Conservation (phyloP, 2,797 vertebrate genomes). For the Nasua narica region DNA sequence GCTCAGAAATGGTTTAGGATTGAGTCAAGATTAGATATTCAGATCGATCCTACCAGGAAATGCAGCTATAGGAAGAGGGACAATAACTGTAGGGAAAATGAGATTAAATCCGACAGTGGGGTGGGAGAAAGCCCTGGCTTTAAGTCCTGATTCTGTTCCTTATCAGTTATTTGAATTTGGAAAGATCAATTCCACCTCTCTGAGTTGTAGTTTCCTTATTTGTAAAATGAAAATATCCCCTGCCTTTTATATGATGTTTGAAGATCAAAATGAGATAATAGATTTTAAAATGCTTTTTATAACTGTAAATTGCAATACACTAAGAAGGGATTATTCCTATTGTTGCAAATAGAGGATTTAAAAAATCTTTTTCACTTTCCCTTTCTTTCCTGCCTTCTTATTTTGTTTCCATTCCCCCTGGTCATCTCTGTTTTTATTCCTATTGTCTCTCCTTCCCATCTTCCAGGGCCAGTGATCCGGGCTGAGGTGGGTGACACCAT, state of each 20-base stretch:
- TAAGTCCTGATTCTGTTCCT: not conserved
- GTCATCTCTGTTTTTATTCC: not conserved
- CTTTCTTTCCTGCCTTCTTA: not conserved
- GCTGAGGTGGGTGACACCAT: constrained; percentile 88
- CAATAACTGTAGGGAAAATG: constrained; percentile 10
- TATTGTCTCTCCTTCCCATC: not conserved
- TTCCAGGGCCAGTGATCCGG: constrained; percentile 86
- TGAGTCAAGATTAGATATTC: not conserved
- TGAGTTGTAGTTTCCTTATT: not conserved
- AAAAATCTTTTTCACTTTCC: not conserved
- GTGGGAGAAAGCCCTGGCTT: not conserved
- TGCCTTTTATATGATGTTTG: not conserved
- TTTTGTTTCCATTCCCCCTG: not conserved
- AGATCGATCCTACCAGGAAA: not conserved
- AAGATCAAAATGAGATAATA: not conserved
- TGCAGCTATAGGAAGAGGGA: not conserved
- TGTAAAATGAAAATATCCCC: not conserved
- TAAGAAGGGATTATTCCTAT: not conserved
- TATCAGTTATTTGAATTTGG: constrained; percentile 6
- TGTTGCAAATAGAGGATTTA: not conserved
- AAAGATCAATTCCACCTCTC: not conserved
- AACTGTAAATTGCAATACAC: not conserved
- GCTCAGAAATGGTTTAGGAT: not conserved
- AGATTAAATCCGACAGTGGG: not conserved
- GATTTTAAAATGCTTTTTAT: not conserved